These are phyloP conservation scores for Polydrusus cervinus DNA, from an alignment of 2,888 invertebrate genomes.

Conservation along the genomic window DNA sequence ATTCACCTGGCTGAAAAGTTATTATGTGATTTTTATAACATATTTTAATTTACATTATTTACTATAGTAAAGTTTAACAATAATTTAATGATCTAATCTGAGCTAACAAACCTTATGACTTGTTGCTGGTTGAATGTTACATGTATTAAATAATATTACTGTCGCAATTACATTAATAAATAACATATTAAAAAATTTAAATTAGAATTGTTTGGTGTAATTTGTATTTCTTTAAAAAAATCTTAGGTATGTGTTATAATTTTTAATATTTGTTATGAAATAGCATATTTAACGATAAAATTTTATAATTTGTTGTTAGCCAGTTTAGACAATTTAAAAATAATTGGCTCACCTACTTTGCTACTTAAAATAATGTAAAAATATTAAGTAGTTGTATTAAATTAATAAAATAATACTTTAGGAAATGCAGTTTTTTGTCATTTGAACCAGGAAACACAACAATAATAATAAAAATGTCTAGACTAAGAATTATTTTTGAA, in stretches of 20 bases:
- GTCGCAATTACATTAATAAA: neutral
- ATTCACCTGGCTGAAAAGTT: no score
- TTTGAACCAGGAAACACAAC: conserved; percentile 12
- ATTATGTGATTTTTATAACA: no score
- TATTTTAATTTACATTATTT: no score
- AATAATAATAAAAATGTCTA: conserved; percentile 7
- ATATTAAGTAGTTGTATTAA: conserved; percentile 18
- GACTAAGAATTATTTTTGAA: neutral
- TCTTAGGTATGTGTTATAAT: neutral
- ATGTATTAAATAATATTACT: conserved; percentile 3
- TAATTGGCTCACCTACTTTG: conserved; percentile 13
- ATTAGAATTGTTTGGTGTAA: neutral
- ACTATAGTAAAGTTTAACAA: no score
- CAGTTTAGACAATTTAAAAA: conserved; percentile 1
- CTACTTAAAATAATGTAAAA: neutral
- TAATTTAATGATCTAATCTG: conserved; percentile 6
- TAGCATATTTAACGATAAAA: neutral
- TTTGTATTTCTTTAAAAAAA: conserved; percentile 4
- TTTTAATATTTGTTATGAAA: conserved; percentile 18
- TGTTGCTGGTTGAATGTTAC: neutral
- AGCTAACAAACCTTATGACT: neutral
- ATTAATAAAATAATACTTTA: conserved; percentile 19
- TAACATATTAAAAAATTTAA: neutral
- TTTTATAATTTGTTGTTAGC: neutral
- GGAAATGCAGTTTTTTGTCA: conserved; percentile 16